Base-by-base conservation (phyloP, 2,113 vertebrate genomes). In the Panthera uncia region DNA sequence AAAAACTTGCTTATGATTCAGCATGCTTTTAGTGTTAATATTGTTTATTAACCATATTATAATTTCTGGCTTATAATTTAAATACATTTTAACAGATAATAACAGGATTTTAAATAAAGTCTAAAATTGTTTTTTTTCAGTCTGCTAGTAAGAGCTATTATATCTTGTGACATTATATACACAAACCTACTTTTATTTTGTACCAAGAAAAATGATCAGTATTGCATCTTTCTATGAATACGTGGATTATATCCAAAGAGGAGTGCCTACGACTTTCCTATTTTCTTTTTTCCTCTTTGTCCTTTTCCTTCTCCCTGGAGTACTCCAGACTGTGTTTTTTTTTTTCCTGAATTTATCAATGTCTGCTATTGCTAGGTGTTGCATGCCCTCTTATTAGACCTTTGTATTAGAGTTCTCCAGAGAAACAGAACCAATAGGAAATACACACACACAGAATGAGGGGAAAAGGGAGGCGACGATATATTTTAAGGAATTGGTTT, bases 101-200 rank as follows among this genome's bases (percentile, higher is more conserved):
- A 82, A 63, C 13, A 84, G 25, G 45, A 90, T 90, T 97, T 88
- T 80, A 94, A 63, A 73, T 96, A 79, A 92, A 91, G 69, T 88
- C 63, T 94, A 48, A 73, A 69, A 79, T 79, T 57, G 4, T 52
- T 89, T 91, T 91, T 91, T 69, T 89, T 86, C 12, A 79, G 48
- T 76, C 27, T 91, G 18, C 18, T 89, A 87, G 38, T 92, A 90
- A 81, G 68, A 94, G 45, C 48, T 33, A 5, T 91, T 82, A 18
- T 52, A 69, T 91, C 50, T 95, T 82, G 33, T 16, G 69, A 94
- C 23, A 81, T 65, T 81, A 27, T 7, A 4, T 76, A 84, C 66
- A 83, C 78, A 93, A 89, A 97, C 27, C 63, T n/a, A 45, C 23
- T 84, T 85, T 71, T 91, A 48, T 76, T 94, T 94, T 69, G 19